Evolutionary conservation across 2,888 invertebrate genomes (phyloP).

Genomic region (Drosophila subquinaria): DNA sequence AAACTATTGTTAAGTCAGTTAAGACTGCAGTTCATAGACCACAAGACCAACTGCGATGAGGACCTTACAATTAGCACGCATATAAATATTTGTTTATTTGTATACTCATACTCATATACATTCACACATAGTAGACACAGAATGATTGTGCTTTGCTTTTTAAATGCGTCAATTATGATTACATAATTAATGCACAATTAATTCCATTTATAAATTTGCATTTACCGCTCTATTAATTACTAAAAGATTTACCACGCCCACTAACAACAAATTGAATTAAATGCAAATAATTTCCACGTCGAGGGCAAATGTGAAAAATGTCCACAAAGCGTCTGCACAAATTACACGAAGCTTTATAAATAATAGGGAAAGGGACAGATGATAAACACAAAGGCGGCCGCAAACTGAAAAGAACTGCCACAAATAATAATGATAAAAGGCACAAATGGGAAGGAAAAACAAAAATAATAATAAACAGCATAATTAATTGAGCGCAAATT

Average conservation of each 20-base stretch:
- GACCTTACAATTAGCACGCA: neutral
- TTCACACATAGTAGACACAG: neutral
- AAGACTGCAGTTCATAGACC: too few relatives aligned
- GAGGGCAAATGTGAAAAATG: constrained; percentile 51
- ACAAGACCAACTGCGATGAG: neutral
- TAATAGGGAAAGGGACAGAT: constrained; percentile 39
- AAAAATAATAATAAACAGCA: constrained; percentile 48
- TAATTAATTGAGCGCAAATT: constrained; percentile 82
- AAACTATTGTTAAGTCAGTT: too few relatives aligned
- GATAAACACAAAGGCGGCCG: constrained; percentile 56
- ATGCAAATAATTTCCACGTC: constrained; percentile 22
- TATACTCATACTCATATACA: neutral
- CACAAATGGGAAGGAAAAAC: constrained; percentile 9
- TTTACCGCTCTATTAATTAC: constrained; percentile 66
- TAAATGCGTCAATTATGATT: constrained; percentile 54
- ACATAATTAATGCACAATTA: constrained; percentile 63
- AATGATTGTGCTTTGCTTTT: neutral
- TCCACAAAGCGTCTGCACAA: constrained; percentile 22
- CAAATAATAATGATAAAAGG: constrained; percentile 46
- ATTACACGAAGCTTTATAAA: constrained; percentile 62
- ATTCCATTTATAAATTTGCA: constrained; percentile 52
- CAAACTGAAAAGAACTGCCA: constrained; percentile 41
- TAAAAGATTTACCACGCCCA: constrained; percentile 39
- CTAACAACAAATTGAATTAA: constrained; percentile 56
- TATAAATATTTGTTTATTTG: neutral